Evolutionary conservation across 2,888 invertebrate genomes (phyloP).

Genomic region (Trachelus tabidus): DNA sequence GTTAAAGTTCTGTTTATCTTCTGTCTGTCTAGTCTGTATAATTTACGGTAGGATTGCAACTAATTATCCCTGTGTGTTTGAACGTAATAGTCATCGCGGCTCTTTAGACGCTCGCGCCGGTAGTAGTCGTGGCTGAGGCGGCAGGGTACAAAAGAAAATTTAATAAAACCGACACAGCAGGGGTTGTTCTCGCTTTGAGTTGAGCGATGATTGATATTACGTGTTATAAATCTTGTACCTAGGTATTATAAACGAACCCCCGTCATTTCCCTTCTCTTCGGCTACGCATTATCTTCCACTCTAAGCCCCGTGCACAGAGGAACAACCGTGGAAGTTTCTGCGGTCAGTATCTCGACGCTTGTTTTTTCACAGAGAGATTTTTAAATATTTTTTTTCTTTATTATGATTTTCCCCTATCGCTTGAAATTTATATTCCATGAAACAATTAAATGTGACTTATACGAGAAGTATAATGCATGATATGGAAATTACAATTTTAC

Average conservation of each 20-base stretch:
- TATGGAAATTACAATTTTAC: neutral
- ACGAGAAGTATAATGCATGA: neutral
- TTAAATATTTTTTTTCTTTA: neutral
- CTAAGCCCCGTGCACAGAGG: neutral
- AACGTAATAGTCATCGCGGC: constrained; percentile 4
- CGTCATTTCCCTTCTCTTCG: constrained; percentile 6
- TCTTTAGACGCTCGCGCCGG: neutral
- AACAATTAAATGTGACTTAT: neutral
- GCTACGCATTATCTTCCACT: constrained; percentile 14
- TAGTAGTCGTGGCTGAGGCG: neutral
- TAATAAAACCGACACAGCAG: constrained; percentile 29
- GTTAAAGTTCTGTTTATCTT: neutral
- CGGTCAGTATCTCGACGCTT: neutral
- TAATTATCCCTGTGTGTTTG: constrained; percentile 18
- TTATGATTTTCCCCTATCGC: neutral
- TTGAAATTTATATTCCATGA: neutral
- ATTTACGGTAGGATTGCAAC: constrained; percentile 3
- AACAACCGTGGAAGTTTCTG: neutral
- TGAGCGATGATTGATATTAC: constrained; percentile 33
- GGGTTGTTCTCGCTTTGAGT: constrained; percentile 21
- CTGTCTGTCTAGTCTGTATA: neutral
- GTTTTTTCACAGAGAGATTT: neutral
- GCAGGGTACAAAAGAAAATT: constrained; percentile 24
- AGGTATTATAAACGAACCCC: constrained; percentile 15
- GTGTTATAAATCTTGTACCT: constrained; percentile 28